Conservation (phyloP, 2,797 vertebrate species). For the Coluber constrictor region DNA sequence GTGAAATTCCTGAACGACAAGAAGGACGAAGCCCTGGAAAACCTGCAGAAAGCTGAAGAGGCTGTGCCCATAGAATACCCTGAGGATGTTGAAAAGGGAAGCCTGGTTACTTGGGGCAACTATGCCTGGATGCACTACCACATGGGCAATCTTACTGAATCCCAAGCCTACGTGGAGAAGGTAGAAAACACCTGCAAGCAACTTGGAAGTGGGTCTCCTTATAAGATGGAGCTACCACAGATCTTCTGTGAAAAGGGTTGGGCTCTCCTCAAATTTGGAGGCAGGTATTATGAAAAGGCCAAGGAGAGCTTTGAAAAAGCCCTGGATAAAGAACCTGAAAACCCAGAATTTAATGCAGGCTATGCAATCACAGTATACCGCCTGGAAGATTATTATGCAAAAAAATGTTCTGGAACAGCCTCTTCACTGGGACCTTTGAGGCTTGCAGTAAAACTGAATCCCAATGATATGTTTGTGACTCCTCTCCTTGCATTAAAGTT, state of each 20-base stretch:
- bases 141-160: constrained; percentile 57
- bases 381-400: constrained; percentile 1
- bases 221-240: constrained; percentile 59
- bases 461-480: constrained; percentile 60
- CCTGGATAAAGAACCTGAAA: constrained; percentile 66
- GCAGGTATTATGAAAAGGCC: constrained; percentile 63
- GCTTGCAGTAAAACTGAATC: constrained; percentile 67
- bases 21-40: constrained; percentile 67
- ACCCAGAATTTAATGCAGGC: constrained; percentile 69
- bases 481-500: constrained; percentile 74
- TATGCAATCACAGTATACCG: constrained; percentile 71
- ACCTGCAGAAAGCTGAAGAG: constrained; percentile 70
- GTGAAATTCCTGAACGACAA: constrained; percentile 67
- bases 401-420: fast-evolving
- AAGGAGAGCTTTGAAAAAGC: constrained; percentile 74
- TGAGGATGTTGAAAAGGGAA: constrained; percentile 51
- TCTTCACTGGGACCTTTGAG: constrained; percentile 61
- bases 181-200: constrained; percentile 57
- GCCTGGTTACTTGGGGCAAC: constrained; percentile 68
- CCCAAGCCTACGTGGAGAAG: constrained; percentile 66
- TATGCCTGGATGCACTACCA: constrained; percentile 76
- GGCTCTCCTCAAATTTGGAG: constrained; percentile 71
- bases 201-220: constrained; percentile 25
- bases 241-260: constrained; percentile 75
- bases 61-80: constrained; percentile 40